Conservation (phyloP, 1,140 invertebrate genomes). For the Pseudobourletiella spinata region DNA sequence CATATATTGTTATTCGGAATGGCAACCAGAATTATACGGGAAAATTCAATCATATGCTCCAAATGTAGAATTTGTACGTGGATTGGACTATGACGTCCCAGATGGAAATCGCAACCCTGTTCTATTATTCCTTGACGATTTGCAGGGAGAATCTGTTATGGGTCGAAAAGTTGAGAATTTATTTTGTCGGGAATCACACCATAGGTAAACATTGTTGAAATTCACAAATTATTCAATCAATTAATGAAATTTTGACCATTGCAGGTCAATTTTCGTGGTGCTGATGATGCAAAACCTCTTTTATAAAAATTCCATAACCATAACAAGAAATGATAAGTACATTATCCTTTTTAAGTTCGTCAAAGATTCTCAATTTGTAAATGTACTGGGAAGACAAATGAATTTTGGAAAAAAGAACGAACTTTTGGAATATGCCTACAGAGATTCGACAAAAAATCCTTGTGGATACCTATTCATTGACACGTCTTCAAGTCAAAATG, state of each 20-base stretch:
- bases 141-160: not conserved
- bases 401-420: not conserved
- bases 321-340: not conserved
- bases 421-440: not conserved
- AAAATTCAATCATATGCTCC: too few relatives aligned
- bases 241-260: too few relatives aligned
- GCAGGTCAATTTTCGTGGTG: too few relatives aligned
- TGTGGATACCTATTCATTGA: not conserved
- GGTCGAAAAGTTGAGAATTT: not conserved
- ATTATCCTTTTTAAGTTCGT: not conserved
- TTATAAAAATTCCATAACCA: not conserved
- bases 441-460: not conserved
- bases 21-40: too few relatives aligned
- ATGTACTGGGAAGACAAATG: not conserved
- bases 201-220: too few relatives aligned
- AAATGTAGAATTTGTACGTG: too few relatives aligned
- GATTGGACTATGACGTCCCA: too few relatives aligned
- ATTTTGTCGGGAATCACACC: not conserved
- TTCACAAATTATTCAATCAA: too few relatives aligned
- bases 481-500: not conserved
- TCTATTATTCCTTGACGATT: not conserved
- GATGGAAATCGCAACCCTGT: not conserved
- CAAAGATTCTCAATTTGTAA: not conserved
- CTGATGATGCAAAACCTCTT: not conserved
- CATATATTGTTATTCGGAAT: too few relatives aligned